Evolutionary conservation across 2,113 vertebrate genomes (phyloP), one percentile per base, ranked within the genome.

Genomic region (Octodon degus): DNA sequence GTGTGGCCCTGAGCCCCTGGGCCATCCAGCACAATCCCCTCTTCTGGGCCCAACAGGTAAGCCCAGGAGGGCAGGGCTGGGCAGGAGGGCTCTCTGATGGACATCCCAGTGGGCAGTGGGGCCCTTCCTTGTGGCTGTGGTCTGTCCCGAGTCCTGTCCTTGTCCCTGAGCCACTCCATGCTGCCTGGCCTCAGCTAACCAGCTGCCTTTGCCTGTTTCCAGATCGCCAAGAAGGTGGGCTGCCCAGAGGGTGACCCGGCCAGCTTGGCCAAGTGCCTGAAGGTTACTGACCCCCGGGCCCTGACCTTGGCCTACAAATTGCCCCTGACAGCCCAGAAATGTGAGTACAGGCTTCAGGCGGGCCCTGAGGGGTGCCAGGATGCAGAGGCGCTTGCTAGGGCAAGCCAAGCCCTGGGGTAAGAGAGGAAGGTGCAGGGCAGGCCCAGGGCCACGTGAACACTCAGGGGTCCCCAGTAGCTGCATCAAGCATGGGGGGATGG

Each of bases 21-120:
- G 99, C 90, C n/a, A 85, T 99, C 96, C 99, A 99, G 98, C 98
- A 10, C 80, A 97, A 99, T 47, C 99, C 99, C 0, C 99, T 99
- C 3, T 34, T 2, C 43, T 98, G 98, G 95, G 99, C 99, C 65
- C 98, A 98, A 86, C 96, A 97, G 99, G 99, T 99, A 97, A 97
- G 90, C 0, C 16, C 58, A 20, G 1, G 17, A 0, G 70, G 79
- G 43, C 1, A 3, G 62, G 77, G 63, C 1, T 1, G 43, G 40
- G 2, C 34, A 20, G 17, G 55, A 24, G 80, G 19, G 40, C 70
- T 27, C 58, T 20, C 24, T 5, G n/a, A 40, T 25, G 8, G n/a
- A 72, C 4, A 9, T 22, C 53, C 20, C 0, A 8, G 13, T 3
- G 16, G 84, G n/a, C 0, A 12, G 9, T 1, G 16, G 84, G n/a